Conservation (phyloP, 2,888 invertebrate species). For the Tetanocera ferruginea region DNA sequence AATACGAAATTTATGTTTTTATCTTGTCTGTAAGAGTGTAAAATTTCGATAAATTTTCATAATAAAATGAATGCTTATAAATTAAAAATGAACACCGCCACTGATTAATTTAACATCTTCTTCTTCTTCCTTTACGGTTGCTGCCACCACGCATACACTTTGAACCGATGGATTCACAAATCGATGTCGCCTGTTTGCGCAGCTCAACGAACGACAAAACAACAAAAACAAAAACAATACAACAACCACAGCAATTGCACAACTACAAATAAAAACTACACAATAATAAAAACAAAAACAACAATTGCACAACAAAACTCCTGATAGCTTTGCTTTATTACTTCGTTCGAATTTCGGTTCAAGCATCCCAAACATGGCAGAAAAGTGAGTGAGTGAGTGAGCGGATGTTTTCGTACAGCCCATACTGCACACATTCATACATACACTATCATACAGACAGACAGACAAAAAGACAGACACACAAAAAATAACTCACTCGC, state of each 20-base stretch:
- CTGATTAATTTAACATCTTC: neutral
- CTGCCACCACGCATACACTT: constrained; percentile 13
- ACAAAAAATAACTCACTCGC: neutral
- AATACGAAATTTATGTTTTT: too few relatives aligned
- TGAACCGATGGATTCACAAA: constrained; percentile 15
- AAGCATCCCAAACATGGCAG: neutral
- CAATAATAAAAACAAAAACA: neutral
- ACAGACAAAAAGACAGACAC: neutral
- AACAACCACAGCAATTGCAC: constrained; percentile 21
- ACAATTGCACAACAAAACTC: constrained; percentile 16
- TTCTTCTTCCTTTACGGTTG: neutral
- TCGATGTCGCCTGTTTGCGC: constrained; percentile 21
- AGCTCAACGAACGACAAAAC: neutral
- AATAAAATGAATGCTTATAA: neutral
- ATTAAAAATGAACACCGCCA: neutral
- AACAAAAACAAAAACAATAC: neutral
- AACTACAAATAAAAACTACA: neutral
- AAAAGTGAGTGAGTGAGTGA: constrained; percentile 8
- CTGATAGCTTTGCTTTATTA: constrained; percentile 36
- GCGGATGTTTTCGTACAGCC: neutral
- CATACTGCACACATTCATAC: neutral
- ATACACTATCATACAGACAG: constrained; percentile 14
- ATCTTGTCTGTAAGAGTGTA: too few relatives aligned
- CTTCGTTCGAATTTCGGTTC: constrained; percentile 11
- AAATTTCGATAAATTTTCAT: too few relatives aligned